phyloP scores from a whole-genome alignment of 2,113 vertebrate species.

The Mus pahari region DNA sequence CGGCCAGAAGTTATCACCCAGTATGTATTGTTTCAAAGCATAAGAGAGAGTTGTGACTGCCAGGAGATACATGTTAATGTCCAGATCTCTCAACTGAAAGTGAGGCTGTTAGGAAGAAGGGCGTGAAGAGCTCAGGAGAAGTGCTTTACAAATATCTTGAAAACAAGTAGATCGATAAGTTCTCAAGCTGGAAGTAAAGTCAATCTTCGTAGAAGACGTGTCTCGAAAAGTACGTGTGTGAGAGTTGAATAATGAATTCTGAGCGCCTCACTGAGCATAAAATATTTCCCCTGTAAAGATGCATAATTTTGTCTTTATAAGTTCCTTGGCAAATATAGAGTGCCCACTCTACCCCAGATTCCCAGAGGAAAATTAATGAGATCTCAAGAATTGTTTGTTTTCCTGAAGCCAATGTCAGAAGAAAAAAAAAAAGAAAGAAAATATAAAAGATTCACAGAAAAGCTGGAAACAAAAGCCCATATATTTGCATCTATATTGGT shows the following conservation, averaged over 20 bases:
- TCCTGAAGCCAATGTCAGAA: constrained; percentile 11
- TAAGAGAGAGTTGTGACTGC: background rate
- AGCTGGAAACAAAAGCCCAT: background rate
- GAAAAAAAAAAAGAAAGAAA: background rate
- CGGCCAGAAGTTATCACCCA: background rate
- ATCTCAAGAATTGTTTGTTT: constrained; percentile 20
- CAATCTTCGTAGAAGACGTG: constrained; percentile 49
- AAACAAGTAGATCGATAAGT: constrained; percentile 49
- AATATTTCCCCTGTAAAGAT: constrained; percentile 69
- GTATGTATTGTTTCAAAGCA: background rate
- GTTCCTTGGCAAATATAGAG: too few species aligned
- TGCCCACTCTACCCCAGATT: background rate
- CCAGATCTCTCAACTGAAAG: constrained; percentile 37
- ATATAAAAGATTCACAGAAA: background rate
- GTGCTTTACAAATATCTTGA: constrained; percentile 52
- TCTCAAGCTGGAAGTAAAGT: constrained; percentile 46
- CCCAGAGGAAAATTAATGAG: background rate
- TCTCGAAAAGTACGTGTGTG: constrained; percentile 58
- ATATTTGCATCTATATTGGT: constrained; percentile 1
- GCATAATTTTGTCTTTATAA: background rate
- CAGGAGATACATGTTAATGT: constrained; percentile 35
- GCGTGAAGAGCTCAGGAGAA: background rate
- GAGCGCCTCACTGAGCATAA: constrained; percentile 53
- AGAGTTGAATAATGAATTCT: constrained; percentile 68
- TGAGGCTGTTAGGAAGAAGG: constrained; percentile 4